Evolutionary conservation across 1,140 invertebrate genomes (phyloP), one percentile per base, ranked within the genome.

Genomic region (Drosophila pseudoobscura): DNA sequence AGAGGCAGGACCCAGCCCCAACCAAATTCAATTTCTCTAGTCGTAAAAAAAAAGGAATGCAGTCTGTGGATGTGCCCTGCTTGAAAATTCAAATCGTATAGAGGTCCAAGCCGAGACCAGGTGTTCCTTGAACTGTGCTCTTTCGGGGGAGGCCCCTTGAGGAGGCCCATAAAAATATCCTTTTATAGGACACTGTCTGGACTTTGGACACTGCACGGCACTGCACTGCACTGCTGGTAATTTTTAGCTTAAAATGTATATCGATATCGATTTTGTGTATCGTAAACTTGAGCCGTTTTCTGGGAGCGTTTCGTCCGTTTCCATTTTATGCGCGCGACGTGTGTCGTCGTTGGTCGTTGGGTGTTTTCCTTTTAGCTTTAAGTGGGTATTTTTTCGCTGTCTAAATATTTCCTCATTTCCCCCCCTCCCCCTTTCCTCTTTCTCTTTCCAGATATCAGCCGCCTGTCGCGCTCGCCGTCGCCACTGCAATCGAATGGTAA

Each of bases 401-500:
- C 63, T 52, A 55, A 75, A 75, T 56, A 60, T 58, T 58, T 60
- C 4, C 17, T 17, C 62, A 24, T 47, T 65, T 65, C 44, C 22
- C 52, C 49, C 54, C 63, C 46, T 15, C 44, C 9, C 9, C 20
- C n/a, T 60, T 52, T 53, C n/a, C 35, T 71, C 17, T 17, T 0
- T 17, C 17, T 51, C 68, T 51, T 90, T 90, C 15, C 88, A 91
- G 90, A 91, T 90, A 91, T 91, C 71, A 91, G 80, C 62, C 90
- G 90, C 17, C 74, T 91, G 62, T 90, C 90, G 51, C 79, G 90
- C 41, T 91, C 90, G 46, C 90, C 90, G 29, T 91, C 90, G 68
- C 90, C 90, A 53, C 73, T 91, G 72, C 90, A 89, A 80, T 91
- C 89, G 59, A 89, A 90, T 78, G 90, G 90, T 91, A 88, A 90